Percentiles rank a stretch among this genome's conserved stretches.
These are phyloP conservation scores for Poeciliopsis gracilis DNA, from an alignment of 2,797 vertebrate genomes.

Conservation along the genomic window DNA sequence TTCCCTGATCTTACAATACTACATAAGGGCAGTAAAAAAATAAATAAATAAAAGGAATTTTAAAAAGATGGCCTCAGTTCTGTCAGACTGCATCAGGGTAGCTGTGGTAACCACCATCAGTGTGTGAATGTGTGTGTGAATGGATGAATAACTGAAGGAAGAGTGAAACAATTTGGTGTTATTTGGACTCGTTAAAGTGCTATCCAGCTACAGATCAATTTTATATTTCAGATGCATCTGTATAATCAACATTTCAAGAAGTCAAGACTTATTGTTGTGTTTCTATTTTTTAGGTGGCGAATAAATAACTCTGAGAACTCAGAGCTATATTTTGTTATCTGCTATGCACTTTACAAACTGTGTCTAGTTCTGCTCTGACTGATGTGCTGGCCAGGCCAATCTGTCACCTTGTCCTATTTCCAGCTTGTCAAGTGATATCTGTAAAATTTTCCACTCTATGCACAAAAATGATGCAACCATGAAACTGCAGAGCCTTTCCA, in stretches of 20 bases:
- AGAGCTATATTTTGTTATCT: constrained; percentile 4
- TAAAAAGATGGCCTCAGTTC: too few relatives aligned
- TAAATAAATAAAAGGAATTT: too few relatives aligned
- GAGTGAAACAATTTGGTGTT: too few relatives aligned
- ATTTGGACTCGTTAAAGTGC: too few relatives aligned
- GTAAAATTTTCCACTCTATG: not conserved
- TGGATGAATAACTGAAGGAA: too few relatives aligned
- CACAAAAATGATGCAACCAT: not conserved
- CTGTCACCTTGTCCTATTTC: constrained; percentile 5
- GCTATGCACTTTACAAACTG: not conserved
- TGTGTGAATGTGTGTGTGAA: too few relatives aligned
- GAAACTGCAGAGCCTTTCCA: not conserved
- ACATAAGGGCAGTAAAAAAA: too few relatives aligned
- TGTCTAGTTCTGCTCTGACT: not conserved
- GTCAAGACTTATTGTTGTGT: not conserved
- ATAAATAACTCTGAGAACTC: not conserved
- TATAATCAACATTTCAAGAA: not conserved
- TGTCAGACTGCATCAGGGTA: too few relatives aligned
- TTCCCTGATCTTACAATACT: too few relatives aligned
- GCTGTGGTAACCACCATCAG: too few relatives aligned
- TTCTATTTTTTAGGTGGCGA: not conserved
- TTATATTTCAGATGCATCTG: not conserved
- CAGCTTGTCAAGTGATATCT: not conserved
- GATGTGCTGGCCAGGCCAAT: not conserved
- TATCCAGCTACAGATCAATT: too few relatives aligned